Conservation (phyloP, 2,888 invertebrate genomes). For the Graphium colonna region DNA sequence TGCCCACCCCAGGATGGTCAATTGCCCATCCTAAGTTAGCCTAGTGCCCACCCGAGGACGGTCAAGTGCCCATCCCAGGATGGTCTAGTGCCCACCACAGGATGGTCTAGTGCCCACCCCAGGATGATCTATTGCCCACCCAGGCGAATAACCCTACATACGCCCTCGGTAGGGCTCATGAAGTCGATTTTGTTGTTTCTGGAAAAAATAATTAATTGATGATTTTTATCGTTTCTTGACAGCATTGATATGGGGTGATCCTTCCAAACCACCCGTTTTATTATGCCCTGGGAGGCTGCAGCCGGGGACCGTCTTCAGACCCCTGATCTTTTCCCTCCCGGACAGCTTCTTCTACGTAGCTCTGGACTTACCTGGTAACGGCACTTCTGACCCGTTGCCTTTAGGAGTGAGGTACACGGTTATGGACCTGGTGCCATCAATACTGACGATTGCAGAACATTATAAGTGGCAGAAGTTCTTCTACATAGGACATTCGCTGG, state of each 20-base stretch:
- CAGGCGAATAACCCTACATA: too few relatives aligned
- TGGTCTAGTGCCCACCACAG: too few relatives aligned
- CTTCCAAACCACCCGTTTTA: conserved; percentile 69
- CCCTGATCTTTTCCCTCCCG: conserved; percentile 74
- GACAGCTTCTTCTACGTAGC: conserved; percentile 51
- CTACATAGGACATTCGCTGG: conserved; percentile 43
- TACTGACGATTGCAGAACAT: conserved; percentile 43
- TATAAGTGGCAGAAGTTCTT: conserved; percentile 53
- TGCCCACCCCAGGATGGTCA: too few relatives aligned
- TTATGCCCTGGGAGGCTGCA: conserved; percentile 81
- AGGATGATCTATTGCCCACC: too few relatives aligned
- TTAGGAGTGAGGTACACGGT: conserved; percentile 44
- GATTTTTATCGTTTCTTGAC: conserved; percentile 32
- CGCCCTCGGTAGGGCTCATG: too few relatives aligned
- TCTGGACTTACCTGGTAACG: conserved; percentile 81
- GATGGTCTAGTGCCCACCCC: too few relatives aligned
- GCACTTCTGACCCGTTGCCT: conserved; percentile 75
- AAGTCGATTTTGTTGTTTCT: too few relatives aligned
- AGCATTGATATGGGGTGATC: conserved; percentile 81
- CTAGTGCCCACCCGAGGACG: too few relatives aligned
- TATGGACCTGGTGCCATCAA: conserved; percentile 46
- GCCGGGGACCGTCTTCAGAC: conserved; percentile 79
- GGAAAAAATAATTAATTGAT: too few relatives aligned
- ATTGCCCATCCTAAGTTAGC: too few relatives aligned
- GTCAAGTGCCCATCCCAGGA: too few relatives aligned